These are phyloP conservation scores for Xyrichtys novacula DNA, from an alignment of 2,797 vertebrate genomes.

Conservation along the genomic window DNA sequence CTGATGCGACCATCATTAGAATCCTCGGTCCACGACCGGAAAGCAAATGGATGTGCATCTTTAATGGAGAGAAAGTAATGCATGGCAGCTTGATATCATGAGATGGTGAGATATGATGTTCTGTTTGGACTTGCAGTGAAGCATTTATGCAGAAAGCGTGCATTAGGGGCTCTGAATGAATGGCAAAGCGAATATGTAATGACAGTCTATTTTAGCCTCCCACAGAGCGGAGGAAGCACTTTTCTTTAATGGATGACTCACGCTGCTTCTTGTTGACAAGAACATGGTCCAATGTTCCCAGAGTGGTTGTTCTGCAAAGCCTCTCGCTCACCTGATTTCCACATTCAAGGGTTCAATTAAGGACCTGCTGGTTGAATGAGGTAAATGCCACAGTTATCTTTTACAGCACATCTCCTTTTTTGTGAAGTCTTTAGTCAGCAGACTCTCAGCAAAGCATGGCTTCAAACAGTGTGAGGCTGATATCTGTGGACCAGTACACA, in stretches of 20 bases:
- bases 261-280: slow-evolving; percentile 71
- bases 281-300: slow-evolving; percentile 75
- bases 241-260: slow-evolving; percentile 78
- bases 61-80: neutral
- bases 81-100: neutral
- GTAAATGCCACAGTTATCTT: slow-evolving; percentile 22
- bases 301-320: slow-evolving; percentile 66
- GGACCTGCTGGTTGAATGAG: slow-evolving; percentile 48
- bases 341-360: slow-evolving; percentile 47
- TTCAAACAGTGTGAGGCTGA: neutral
- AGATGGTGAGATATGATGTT: neutral
- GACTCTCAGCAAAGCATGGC: slow-evolving; percentile 13
- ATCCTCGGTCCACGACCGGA: neutral
- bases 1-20: neutral
- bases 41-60: neutral
- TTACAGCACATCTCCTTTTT: slow-evolving; percentile 1
- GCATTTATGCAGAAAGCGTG: slow-evolving; percentile 26
- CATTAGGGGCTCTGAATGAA: slow-evolving; percentile 41
- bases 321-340: slow-evolving; percentile 56
- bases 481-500: slow-evolving; percentile 14
- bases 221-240: slow-evolving; percentile 60
- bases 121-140: neutral
- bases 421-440: neutral
- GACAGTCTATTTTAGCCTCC: slow-evolving; percentile 46
- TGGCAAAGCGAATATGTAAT: slow-evolving; percentile 29